Evolutionary conservation across 2,113 vertebrate genomes (phyloP).

Genomic region (Amblyornis subalaris): DNA sequence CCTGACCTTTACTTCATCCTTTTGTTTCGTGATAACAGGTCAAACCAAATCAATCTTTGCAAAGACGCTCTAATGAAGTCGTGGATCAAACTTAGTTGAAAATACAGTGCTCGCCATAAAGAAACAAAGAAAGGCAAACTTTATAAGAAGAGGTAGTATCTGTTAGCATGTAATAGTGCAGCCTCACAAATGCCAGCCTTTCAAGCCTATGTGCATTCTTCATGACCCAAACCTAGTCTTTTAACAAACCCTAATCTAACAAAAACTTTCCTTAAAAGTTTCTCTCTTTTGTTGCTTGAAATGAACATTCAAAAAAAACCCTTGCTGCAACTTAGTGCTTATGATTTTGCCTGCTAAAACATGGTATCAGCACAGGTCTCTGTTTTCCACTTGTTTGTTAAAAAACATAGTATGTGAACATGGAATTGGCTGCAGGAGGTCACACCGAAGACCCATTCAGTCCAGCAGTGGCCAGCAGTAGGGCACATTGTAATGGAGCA

Average conservation of each 20-base stretch:
- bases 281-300: neutral
- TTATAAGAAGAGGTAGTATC: neutral
- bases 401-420: fast-evolving
- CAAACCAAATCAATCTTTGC: neutral
- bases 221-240: neutral
- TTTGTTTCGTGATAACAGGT: neutral
- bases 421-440: neutral
- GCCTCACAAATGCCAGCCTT: neutral
- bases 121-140: neutral
- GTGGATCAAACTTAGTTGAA: neutral
- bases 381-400: neutral
- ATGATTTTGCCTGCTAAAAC: neutral
- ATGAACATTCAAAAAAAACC: neutral
- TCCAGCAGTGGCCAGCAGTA: neutral
- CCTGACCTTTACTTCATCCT: neutral
- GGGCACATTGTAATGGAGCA: neutral
- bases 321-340: neutral
- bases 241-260: neutral
- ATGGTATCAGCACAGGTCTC: neutral
- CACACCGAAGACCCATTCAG: neutral
- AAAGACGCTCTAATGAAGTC: neutral
- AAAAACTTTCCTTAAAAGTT: neutral
- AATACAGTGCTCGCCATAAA: neutral
- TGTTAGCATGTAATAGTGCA: no score
- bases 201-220: neutral